phyloP scores from a whole-genome alignment of 2,888 invertebrate genomes.

The Perdita meconis region DNA sequence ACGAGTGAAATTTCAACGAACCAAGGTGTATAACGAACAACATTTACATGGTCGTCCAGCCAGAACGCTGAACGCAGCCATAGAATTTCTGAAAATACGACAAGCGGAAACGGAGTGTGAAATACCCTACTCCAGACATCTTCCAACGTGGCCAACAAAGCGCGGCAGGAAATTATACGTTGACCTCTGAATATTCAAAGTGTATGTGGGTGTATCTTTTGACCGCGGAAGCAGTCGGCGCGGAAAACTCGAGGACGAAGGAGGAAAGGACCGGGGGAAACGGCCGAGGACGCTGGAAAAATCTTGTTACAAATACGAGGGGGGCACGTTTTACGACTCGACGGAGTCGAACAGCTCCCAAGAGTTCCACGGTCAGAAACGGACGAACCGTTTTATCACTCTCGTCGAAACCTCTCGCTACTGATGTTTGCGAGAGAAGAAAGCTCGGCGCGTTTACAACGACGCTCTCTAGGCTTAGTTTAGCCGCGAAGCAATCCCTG shows the following conservation, averaged over 20 bases:
- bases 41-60: too few relatives aligned
- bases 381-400: constrained; percentile 40
- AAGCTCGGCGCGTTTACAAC: constrained; percentile 19
- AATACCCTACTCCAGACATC: not conserved
- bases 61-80: not conserved
- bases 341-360: constrained; percentile 46
- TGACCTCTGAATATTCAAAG: constrained; percentile 31
- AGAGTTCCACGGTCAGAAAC: constrained; percentile 32
- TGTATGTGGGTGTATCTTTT: not conserved
- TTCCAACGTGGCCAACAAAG: not conserved
- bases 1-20: too few relatives aligned
- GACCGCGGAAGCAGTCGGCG: not conserved
- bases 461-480: not conserved
- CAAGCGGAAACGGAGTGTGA: not conserved
- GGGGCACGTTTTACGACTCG: constrained; percentile 56
- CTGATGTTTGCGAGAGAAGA: constrained; percentile 29
- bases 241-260: not conserved
- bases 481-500: constrained; percentile 28
- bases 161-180: constrained; percentile 18
- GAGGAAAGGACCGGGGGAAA: constrained; percentile 12
- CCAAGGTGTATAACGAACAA: too few relatives aligned
- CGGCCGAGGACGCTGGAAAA: constrained; percentile 36
- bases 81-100: not conserved
- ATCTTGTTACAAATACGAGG: constrained; percentile 51
- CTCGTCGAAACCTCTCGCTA: constrained; percentile 14